Evolutionary conservation across 2,113 vertebrate genomes (phyloP), one percentile per base, ranked within the genome.

Genomic region (Xyliphius kryptos): DNA sequence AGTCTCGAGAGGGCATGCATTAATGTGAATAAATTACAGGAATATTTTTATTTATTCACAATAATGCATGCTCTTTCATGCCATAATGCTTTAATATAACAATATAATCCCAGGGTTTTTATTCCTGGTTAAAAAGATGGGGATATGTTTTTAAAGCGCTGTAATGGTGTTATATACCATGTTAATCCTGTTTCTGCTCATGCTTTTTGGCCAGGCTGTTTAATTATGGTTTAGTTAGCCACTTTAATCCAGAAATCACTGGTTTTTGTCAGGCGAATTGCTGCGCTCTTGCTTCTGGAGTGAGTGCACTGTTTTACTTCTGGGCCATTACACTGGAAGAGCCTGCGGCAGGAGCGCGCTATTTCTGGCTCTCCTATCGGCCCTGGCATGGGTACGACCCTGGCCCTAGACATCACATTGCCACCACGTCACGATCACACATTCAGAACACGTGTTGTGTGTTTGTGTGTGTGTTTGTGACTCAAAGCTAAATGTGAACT

Each of bases 191-290:
- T n/a, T n/a, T n/a, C n/a, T n/a, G n/a, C n/a, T 1, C 26, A 32
- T 32, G 26, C 26, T 32, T 32, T 6, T 32, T 32, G 26, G 4
- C 26, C 26, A 6, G 26, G 26, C 26, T 32, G 26, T 61, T 65
- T 66, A 74, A 83, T 79, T 69, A 66, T 78, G 70, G 63, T 62
- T 73, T 68, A 67, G 65, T 73, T 78, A 66, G 53, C 46, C 56
- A 15, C 69, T 77, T 71, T 74, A 61, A 75, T 72, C 41, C 50
- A 63, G 50, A 63, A 72, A 76, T 69, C 61, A 55, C 57, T 71
- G 75, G 68, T 60, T 69, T 73, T 72, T 68, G 64, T 61, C 47
- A 46, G 50, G 11, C 0, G 58, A 57, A 41, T 44, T 53, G n/a
- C 26, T 40, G 50, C 26, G 8, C 10, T 43, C 46, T 65, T 6